Conservation (phyloP, 1,140 invertebrate species). For the Cotesia typhae region DNA sequence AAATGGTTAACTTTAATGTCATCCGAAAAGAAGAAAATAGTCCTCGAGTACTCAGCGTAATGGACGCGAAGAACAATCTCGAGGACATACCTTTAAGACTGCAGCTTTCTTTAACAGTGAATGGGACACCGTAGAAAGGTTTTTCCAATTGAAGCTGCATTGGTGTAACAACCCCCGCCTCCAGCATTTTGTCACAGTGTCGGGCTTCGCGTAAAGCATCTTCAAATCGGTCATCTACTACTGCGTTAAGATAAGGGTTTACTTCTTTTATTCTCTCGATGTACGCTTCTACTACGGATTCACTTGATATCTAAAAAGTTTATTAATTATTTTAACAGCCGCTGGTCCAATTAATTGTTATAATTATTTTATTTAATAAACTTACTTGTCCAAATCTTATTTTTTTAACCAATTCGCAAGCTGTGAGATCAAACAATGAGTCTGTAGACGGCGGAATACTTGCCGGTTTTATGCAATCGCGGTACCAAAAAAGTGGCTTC, state of each 20-base stretch:
- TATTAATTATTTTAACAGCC: neutral
- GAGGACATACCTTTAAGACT: slow-evolving; percentile 69
- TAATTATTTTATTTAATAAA: neutral
- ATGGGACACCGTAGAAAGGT: slow-evolving; percentile 81
- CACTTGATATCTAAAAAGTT: slow-evolving; percentile 67
- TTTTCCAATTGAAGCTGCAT: slow-evolving; percentile 64
- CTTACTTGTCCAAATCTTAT: slow-evolving; percentile 63
- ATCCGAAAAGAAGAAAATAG: neutral
- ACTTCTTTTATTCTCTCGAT: slow-evolving; percentile 76
- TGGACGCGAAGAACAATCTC: neutral
- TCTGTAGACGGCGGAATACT: slow-evolving; percentile 51
- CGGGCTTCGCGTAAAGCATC: slow-evolving; percentile 76
- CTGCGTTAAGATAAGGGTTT: slow-evolving; percentile 77
- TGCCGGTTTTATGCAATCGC: slow-evolving; percentile 41
- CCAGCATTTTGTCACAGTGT: slow-evolving; percentile 68
- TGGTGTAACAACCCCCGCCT: slow-evolving; percentile 49
- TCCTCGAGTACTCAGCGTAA: slow-evolving; percentile 12
- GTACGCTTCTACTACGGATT: slow-evolving; percentile 72
- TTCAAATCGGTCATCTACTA: slow-evolving; percentile 76
- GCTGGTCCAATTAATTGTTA: neutral
- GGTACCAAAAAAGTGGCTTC: slow-evolving; percentile 43
- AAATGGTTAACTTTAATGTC: no score
- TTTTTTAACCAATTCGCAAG: slow-evolving; percentile 54
- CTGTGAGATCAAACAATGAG: slow-evolving; percentile 52
- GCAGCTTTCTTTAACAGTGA: slow-evolving; percentile 80